Evolutionary conservation across 1,140 invertebrate genomes (phyloP), one percentile per base, ranked within the genome.

Genomic region (Drosophila miranda): DNA sequence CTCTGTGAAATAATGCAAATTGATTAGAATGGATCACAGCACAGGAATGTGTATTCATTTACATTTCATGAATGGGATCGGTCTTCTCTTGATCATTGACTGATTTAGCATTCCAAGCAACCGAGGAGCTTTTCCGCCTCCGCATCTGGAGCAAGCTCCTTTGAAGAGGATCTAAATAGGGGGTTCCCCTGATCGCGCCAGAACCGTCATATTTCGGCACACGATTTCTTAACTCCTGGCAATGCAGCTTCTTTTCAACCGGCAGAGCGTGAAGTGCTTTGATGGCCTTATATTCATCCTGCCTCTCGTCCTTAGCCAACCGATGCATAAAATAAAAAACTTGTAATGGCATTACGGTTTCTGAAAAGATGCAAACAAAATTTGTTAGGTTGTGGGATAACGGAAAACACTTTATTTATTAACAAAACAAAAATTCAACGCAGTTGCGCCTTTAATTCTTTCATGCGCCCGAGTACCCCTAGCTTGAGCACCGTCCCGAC

Each of bases 121-220:
- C 23, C 23, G 23, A 23, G 23, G 3, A 23, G 3, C 23, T 5
- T 2, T 23, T 23, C 23, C 23, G 23, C 23, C 23, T 23, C 23
- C 23, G 23, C 23, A 23, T 23, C 23, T 23, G 23, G 23, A 23
- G 0, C 34, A 38, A 38, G 30, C 14, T 50, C 43, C 6, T 53
- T 66, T 46, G 30, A 21, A 0, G 13, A 1, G 2, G 43, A 21
- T 53, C 52, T 69, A 2, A 77, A 88, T 0, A 78, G 19, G 3
- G 14, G 6, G 48, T 90, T 90, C 0, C 88, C 88, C 9, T 73
- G 46, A 26, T 90, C 73, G 2, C 88, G 69, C 6, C 71, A 50
- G 1, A 6, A 14, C 0, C 51, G 53, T 2, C 71, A 71, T 9
- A 44, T 48, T 1, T 34, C 13, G 0, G 64, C 64, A 5, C 59